Conservation (phyloP, 2,113 vertebrate species). For the Pristiophorus japonicus region DNA sequence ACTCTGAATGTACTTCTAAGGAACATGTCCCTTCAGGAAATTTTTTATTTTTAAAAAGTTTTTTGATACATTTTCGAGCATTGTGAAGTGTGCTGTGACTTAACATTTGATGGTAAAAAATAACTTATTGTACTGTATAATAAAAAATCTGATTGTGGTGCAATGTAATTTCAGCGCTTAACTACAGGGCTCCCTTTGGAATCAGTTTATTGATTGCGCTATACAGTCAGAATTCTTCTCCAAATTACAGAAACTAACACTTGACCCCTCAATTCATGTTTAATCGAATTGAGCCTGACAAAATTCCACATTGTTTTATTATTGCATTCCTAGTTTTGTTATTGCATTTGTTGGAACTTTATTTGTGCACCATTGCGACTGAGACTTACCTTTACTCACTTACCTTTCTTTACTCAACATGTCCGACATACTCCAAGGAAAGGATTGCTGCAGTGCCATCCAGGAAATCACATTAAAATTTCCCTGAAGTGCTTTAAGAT, state of each 20-base stretch:
- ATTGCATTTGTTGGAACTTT: background rate
- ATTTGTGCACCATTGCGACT: background rate
- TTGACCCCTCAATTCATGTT: background rate
- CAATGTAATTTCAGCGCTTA: background rate
- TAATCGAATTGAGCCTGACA: background rate
- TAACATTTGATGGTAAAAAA: background rate
- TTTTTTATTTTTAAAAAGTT: background rate
- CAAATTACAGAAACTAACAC: background rate
- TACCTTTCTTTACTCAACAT: background rate
- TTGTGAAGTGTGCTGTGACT: background rate
- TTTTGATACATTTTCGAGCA: background rate
- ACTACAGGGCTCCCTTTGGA: background rate
- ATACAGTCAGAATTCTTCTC: background rate
- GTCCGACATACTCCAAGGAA: background rate
- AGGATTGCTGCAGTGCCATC: background rate
- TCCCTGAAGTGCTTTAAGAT: background rate
- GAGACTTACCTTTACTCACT: background rate
- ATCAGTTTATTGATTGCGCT: background rate
- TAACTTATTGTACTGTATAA: background rate
- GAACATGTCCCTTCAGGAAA: too few species aligned
- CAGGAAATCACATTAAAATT: background rate
- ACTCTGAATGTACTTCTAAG: too few species aligned
- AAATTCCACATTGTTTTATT: background rate
- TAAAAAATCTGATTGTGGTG: background rate
- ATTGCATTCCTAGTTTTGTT: background rate